These are phyloP conservation scores for Melipona quadrifasciata DNA, from an alignment of 1,140 invertebrate species.

Conservation along the genomic window DNA sequence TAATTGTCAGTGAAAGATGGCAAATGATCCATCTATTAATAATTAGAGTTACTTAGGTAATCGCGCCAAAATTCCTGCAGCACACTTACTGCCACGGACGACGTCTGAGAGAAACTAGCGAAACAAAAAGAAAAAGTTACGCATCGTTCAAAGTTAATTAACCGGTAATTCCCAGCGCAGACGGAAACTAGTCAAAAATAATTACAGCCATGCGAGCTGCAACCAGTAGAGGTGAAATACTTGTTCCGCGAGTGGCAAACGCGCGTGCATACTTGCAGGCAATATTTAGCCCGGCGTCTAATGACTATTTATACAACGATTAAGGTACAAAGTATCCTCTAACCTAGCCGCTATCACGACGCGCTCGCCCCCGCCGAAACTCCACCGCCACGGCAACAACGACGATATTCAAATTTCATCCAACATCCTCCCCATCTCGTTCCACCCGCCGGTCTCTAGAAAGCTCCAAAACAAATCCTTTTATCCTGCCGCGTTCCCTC, in stretches of 20 bases:
- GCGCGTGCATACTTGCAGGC: not conserved
- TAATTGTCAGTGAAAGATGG: too few species aligned
- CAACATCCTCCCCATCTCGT: not conserved
- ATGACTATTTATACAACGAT: constrained; percentile 49
- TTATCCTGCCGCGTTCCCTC: constrained; percentile 47
- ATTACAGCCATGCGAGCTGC: not conserved
- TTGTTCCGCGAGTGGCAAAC: too few species aligned
- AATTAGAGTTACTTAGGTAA: too few species aligned
- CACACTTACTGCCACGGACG: not conserved
- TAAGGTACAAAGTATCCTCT: constrained; percentile 42
- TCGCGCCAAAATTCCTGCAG: too few species aligned
- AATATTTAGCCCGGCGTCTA: constrained; percentile 35
- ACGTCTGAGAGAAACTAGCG: not conserved
- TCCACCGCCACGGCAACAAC: constrained; percentile 17
- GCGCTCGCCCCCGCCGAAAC: not conserved
- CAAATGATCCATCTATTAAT: too few species aligned
- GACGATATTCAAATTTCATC: constrained; percentile 62
- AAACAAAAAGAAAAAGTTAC: not conserved
- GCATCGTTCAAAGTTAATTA: not conserved
- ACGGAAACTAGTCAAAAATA: constrained; percentile 14
- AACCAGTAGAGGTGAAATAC: too few species aligned
- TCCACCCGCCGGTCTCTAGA: not conserved
- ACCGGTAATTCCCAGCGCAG: not conserved
- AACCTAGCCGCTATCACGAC: constrained; percentile 32
- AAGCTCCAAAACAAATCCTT: constrained; percentile 64